Evolutionary conservation across 2,113 vertebrate genomes (phyloP).

Genomic region (Festucalex cinctus): DNA sequence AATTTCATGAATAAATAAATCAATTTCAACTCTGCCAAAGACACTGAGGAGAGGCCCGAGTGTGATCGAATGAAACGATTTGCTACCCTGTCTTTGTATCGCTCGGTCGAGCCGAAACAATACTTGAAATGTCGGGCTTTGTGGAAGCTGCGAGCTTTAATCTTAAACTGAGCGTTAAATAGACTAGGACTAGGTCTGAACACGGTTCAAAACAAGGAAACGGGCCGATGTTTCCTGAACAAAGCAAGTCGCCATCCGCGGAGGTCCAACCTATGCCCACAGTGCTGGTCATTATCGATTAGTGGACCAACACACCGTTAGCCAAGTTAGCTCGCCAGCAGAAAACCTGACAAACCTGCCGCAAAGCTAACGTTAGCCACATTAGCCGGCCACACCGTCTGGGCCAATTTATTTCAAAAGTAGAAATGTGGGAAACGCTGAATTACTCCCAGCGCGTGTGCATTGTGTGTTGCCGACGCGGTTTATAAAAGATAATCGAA

Average conservation of each 20-base stretch:
- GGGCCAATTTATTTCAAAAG: neutral
- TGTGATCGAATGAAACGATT: neutral
- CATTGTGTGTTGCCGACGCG: neutral
- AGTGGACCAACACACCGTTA: constrained; percentile 25
- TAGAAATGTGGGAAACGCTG: neutral
- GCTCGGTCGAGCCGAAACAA: neutral
- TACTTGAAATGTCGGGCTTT: constrained; percentile 4
- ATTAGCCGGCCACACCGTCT: neutral
- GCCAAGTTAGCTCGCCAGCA: constrained; percentile 29
- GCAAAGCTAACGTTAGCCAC: constrained; percentile 37
- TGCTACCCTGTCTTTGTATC: neutral
- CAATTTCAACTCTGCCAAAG: constrained; percentile 1
- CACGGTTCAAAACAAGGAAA: constrained; percentile 33
- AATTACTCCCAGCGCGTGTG: too few species aligned
- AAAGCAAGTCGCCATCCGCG: constrained; percentile 20
- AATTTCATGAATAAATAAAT: neutral
- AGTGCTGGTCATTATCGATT: constrained; percentile 29
- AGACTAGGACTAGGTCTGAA: constrained; percentile 19
- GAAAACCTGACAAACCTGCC: constrained; percentile 16
- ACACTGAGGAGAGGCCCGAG: constrained; percentile 4
- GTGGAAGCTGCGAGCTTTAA: neutral
- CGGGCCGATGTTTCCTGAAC: constrained; percentile 18
- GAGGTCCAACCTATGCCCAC: neutral
- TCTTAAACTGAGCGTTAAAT: constrained; percentile 19
- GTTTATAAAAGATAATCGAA: neutral